Evolutionary conservation across 2,888 invertebrate species (phyloP).

Genomic region (Andrena chrysosceles): DNA sequence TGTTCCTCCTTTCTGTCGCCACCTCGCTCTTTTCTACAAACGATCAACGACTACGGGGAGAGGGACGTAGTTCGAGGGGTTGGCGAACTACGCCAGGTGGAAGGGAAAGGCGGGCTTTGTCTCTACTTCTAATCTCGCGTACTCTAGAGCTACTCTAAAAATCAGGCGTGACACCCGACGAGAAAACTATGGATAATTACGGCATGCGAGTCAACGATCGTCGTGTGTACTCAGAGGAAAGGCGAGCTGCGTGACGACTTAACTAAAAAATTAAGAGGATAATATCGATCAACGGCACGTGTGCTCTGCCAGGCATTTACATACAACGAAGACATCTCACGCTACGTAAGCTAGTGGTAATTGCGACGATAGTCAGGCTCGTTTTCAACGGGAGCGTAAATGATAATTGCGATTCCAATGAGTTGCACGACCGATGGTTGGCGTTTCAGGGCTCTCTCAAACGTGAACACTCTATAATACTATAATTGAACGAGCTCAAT

Average conservation of each 20-base stretch:
- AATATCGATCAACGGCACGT: slow-evolving; percentile 42
- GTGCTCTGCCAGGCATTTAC: slow-evolving; percentile 45
- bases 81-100: slow-evolving; percentile 49
- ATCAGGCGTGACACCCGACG: slow-evolving; percentile 69
- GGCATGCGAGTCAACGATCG: slow-evolving; percentile 68
- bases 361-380: slow-evolving; percentile 47
- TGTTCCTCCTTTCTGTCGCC: background rate
- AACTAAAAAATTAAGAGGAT: slow-evolving; percentile 38
- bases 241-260: slow-evolving; percentile 50
- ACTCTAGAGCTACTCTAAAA: slow-evolving; percentile 65
- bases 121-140: slow-evolving; percentile 61
- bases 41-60: slow-evolving; percentile 47
- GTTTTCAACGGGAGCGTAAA: slow-evolving; percentile 9
- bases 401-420: slow-evolving; percentile 53
- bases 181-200: slow-evolving; percentile 68
- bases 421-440: slow-evolving; percentile 46
- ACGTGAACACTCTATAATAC: background rate
- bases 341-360: slow-evolving; percentile 43
- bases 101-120: slow-evolving; percentile 41
- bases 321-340: slow-evolving; percentile 18
- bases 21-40: slow-evolving; percentile 7
- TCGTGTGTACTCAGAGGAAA: slow-evolving; percentile 72
- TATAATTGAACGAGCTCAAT: background rate
- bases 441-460: background rate
- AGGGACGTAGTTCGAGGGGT: background rate